Base-by-base conservation (phyloP, 2,888 invertebrate genomes). In the Enchytraeus crypticus region DNA sequence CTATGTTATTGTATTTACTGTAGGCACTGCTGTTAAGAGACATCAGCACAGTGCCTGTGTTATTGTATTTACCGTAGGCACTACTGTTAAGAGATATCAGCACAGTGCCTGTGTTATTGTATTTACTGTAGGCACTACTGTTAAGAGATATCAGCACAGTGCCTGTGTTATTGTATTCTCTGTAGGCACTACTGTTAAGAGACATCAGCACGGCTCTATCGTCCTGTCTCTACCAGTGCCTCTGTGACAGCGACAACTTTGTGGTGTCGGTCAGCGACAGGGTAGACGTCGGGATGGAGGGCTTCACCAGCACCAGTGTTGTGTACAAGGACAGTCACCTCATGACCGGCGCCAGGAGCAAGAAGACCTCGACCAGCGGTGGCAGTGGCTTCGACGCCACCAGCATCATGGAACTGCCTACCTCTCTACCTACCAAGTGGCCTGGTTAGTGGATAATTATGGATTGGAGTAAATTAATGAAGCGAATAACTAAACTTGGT, bases 161-260 rank as follows among this genome's bases (percentile, higher is more conserved):
- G n/a, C n/a, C n/a, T n/a, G n/a, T n/a, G n/a, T n/a, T n/a, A n/a
- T n/a, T n/a, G n/a, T n/a, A n/a, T n/a, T n/a, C n/a, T n/a, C n/a
- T n/a, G n/a, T 38, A 87, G 71, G 85, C 95, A 60, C 87, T 92
- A 74, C 89, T 92, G n/a, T 81, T 97, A 69, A 83, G 96, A 58
- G 96, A 96, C 76, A 82, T 98, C 56, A 89, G 93, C 0, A 90
- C 97, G 11, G 96, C 97, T 0, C 83, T 99, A 18, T 96, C 97
- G n/a, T 92, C 97, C 27, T 97, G 97, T 80, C 90, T 98, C 73
- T 98, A 98, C 81, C 97, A 99, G 82, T 95, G 95, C 49, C 83
- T 98, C 23, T 97, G 96, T 71, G 82, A 82, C 71, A 79, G 81
- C 68, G 82, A 83, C 66, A 79, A 75, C 62, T 78, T 81, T 66